Base-by-base conservation (phyloP, 2,113 vertebrate species). In the Tympanuchus pallidicinctus region DNA sequence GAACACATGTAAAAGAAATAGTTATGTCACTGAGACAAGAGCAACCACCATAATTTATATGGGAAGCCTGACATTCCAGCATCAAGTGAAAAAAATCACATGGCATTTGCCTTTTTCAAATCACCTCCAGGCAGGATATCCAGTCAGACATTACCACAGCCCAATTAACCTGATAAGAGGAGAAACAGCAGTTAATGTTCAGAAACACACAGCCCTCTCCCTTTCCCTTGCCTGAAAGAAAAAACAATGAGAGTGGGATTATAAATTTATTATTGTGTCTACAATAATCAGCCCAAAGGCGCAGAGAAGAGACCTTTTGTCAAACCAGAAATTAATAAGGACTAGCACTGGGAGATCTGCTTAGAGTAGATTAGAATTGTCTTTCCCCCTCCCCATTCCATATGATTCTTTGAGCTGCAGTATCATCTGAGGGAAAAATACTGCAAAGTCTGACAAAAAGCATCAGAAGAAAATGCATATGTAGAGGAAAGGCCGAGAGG, bases 141-240 rank as follows among this genome's bases (percentile, higher is more conserved):
- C 76, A 92, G 83, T 72, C 95, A 95, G 93, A 92, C 63, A 57
- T 90, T 93, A 81, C 89, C 65, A 90, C 84, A 91, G 71, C 66
- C 84, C 86, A 95, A 92, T 95, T 95, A 97, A 85, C 78, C 38
- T 81, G 83, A 92, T 96, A 96, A 96, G 88, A 96, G 69, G 47
- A 95, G 45, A 30, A 78, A 72, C 50, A 61, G 82, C 22, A 60
- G 81, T 79, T 91, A 88, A 54, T 0, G 0, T 85, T 94, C 38
- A 81, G 92, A 94, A 92, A 82, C 74, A 76, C 5, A 67, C 54
- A 72, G 74, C 34, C 63, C 28, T 89, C n/a, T 72, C 54, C 50
- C 7, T 70, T 78, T 84, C 42, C 57, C 59, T 88, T 80, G 66
- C n/a, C 34, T 38, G 47, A 65, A 95, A 73, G 24, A 81, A 64